A percentile compares a stretch with the other conserved stretches of the same genome.
phyloP scores from a whole-genome alignment of 2,888 invertebrate genomes.

The Oscheius onirici region DNA sequence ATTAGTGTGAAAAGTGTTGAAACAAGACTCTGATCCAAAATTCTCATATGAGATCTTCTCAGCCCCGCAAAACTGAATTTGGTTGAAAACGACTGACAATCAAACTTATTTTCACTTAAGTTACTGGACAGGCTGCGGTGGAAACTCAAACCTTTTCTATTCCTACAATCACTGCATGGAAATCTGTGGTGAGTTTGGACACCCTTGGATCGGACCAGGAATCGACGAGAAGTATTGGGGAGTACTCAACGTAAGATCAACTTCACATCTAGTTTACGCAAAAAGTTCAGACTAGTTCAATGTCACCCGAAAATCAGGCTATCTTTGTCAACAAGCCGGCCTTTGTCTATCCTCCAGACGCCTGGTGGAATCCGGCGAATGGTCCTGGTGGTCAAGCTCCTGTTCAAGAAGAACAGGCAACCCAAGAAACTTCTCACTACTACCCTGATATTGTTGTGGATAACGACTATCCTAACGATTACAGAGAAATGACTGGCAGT shows the following conservation, averaged over 20 bases:
- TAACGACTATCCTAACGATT: slow-evolving; percentile 5
- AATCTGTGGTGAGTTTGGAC: slow-evolving; percentile 55
- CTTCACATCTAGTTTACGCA: background rate
- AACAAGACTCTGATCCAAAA: no score
- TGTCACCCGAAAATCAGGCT: slow-evolving; percentile 39
- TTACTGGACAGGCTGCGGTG: slow-evolving; percentile 64
- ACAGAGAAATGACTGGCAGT: slow-evolving; percentile 11
- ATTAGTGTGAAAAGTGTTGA: no score
- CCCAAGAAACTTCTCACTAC: background rate
- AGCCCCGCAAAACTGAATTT: no score
- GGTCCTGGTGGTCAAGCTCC: background rate
- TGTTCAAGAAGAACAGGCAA: background rate
- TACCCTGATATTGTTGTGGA: background rate
- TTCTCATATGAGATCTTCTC: no score
- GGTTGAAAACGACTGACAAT: no score
- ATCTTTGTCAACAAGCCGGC: slow-evolving; percentile 40
- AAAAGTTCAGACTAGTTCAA: slow-evolving; percentile 35
- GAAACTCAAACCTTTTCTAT: slow-evolving; percentile 61
- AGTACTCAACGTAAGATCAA: slow-evolving; percentile 34
- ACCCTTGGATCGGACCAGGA: slow-evolving; percentile 41
- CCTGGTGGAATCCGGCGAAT: slow-evolving; percentile 20
- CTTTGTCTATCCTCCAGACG: slow-evolving; percentile 11
- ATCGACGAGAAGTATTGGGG: slow-evolving; percentile 55
- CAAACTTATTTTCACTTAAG: slow-evolving; percentile 34
- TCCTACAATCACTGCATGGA: slow-evolving; percentile 63